Evolutionary conservation across 2,113 vertebrate species (phyloP), one percentile per base, ranked within the genome.

Genomic region (Penelope pileata): DNA sequence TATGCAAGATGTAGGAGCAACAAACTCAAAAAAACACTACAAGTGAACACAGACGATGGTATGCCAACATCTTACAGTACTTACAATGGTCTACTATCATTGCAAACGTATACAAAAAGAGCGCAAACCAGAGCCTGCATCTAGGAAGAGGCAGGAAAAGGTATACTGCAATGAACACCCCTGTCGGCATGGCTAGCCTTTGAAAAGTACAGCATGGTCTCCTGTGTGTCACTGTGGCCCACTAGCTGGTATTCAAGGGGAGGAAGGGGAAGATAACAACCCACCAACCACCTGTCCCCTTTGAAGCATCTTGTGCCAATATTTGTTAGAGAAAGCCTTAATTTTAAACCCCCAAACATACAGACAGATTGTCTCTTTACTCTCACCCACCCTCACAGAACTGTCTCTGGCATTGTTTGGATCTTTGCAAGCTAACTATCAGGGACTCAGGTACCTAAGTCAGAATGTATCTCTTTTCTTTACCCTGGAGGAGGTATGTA

Each of bases 271-370:
- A 91, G 85, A 53, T 64, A 83, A 54, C 78, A 93, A 72, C 79
- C 93, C 90, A 96, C 83, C 69, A 90, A 60, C 75, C 91, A 94
- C 93, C 87, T 96, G 93, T 63, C 88, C 82, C 72, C 59, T 91
- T 38, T 67, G 21, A 91, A 86, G 75, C 50, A 80, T 78, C 64
- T 81, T 56, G 79, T 56, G n/a, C 47, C 56, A 90, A 7, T 86
- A 67, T 83, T 72, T 83, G 53, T 83, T 68, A 86, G 36, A 81
- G 8, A 76, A 7, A 2, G 21, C 8, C 59, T 77, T 64, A 12
- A 90, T 86, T 77, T 74, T 73, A 70, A 91, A 45, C 16, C 29
- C 16, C 23, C 56, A 80, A 90, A 76, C 30, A 77, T 6, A 67
- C 1, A 12, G 69, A 64, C 60, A 85, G 78, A 86, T 74, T 8